Evolutionary conservation across 2,113 vertebrate species (phyloP), one percentile per base, ranked within the genome.

Genomic region (Perccottus glenii): DNA sequence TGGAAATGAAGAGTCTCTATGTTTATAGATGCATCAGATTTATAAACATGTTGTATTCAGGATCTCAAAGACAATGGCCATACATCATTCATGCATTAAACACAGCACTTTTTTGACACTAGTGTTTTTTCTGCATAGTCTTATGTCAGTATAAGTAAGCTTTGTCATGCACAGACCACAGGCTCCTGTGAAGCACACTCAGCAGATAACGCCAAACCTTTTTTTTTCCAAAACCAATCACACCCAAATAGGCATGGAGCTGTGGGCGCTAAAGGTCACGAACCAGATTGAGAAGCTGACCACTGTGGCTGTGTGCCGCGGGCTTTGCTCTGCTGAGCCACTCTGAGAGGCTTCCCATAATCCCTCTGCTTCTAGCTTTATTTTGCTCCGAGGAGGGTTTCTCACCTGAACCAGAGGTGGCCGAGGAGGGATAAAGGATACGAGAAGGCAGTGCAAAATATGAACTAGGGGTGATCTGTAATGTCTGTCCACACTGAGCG

Each of bases 321-420:
- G 71, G 66, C 62, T 81, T 73, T 73, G 67, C 67, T 78, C 75
- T 57, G 76, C 67, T 51, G 80, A 85, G 80, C 75, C 72, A 69
- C 78, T 87, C 69, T 73, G 71, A 80, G 78, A 77, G 61, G 80
- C 76, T 85, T 83, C 75, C 64, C 14, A 10, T 89, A 88, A 88
- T 90, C 81, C 78, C 79, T 70, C 68, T 33, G 57, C 76, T 83
- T 73, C 71, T 77, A 5, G 8, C 74, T 82, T 87, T 78, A 78
- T 82, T 85, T 81, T 55, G 67, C 82, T 57, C 57, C 6, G 64
- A 57, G 60, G 60, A 68, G 61, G 75, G 76, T 75, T 77, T 85
- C 60, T 81, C 64, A 84, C 83, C 84, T 80, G 80, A 59, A 70
- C 69, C 58, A 50, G 74, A 82, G 67, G 77, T 81, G 80, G 79